Conservation (phyloP, 2,888 invertebrate species). For the Gisinianus flammeolus region DNA sequence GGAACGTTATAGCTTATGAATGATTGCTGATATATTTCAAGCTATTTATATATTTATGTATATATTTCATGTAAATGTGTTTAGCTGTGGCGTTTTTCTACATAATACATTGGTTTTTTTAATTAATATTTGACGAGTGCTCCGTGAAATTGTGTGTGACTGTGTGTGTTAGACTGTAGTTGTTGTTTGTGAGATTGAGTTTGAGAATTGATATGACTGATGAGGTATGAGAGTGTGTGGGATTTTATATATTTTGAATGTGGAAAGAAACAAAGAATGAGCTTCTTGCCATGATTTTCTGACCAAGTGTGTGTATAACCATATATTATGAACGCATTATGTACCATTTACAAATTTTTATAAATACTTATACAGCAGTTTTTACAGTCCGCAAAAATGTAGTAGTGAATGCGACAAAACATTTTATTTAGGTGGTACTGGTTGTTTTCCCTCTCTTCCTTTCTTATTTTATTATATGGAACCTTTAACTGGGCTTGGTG, state of each 20-base stretch:
- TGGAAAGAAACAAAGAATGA: not conserved
- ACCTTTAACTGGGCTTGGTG: not conserved
- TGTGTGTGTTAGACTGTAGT: conserved; percentile 10
- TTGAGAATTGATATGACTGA: not conserved
- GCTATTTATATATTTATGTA: not conserved
- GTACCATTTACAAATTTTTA: not conserved
- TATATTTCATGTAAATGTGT: too few relatives aligned
- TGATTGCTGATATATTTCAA: too few relatives aligned
- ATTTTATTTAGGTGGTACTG: not conserved
- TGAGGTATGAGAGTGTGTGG: not conserved
- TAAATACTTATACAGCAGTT: not conserved
- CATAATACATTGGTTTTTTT: too few relatives aligned
- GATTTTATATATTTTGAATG: not conserved
- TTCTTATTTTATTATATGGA: not conserved
- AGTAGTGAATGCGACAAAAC: not conserved
- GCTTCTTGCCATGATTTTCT: not conserved
- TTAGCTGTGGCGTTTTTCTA: too few relatives aligned
- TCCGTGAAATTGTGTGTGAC: not conserved
- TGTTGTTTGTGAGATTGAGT: not conserved
- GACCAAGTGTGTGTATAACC: not conserved
- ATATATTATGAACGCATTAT: not conserved
- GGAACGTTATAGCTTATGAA: not conserved
- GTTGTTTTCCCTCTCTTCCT: not conserved
- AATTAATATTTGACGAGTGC: not conserved
- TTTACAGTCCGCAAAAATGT: not conserved